A percentile compares a stretch with the other conserved stretches of the same genome.
phyloP scores from a whole-genome alignment of 2,888 invertebrate genomes.

The Drosophila meridiana region DNA sequence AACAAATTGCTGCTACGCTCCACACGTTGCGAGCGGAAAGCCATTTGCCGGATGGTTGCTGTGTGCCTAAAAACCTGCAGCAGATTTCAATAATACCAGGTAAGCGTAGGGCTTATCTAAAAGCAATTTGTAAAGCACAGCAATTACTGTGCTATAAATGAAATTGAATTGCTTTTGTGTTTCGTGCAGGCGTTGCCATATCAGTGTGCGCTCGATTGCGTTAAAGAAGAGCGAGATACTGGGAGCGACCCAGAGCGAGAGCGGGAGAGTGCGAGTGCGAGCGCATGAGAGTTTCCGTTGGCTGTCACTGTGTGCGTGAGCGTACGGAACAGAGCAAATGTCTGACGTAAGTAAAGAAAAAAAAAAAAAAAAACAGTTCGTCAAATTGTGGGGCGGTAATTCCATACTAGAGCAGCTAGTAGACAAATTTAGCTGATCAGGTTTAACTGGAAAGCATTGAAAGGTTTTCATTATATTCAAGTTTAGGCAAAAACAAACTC shows the following conservation, averaged over 20 bases:
- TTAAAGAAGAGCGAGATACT: conserved; percentile 26
- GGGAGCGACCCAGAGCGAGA: neutral
- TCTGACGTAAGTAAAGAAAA: conserved; percentile 68
- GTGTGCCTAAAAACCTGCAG: conserved; percentile 73
- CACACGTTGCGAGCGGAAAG: conserved; percentile 47
- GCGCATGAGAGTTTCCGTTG: conserved; percentile 12
- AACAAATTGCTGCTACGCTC: conserved; percentile 49
- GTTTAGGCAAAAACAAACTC: neutral
- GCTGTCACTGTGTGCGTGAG: conserved; percentile 23
- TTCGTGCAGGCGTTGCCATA: conserved; percentile 59
- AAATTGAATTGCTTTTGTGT: conserved; percentile 20
- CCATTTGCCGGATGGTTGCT: conserved; percentile 7
- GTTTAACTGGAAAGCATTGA: conserved; percentile 28
- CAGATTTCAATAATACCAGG: conserved; percentile 54
- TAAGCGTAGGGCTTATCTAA: conserved; percentile 16
- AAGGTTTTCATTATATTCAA: neutral
- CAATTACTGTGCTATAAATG: neutral
- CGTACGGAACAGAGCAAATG: conserved; percentile 44
- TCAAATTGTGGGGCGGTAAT: conserved; percentile 22
- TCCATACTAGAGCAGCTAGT: conserved; percentile 11
- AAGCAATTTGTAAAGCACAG: conserved; percentile 1
- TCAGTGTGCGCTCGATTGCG: conserved; percentile 28
- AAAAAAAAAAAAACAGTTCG: conserved; percentile 8
- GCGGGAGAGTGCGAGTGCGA: conserved; percentile 7
- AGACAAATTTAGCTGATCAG: conserved; percentile 28